phyloP scores from a whole-genome alignment of 2,888 invertebrate genomes.

The Orthosia gothica region DNA sequence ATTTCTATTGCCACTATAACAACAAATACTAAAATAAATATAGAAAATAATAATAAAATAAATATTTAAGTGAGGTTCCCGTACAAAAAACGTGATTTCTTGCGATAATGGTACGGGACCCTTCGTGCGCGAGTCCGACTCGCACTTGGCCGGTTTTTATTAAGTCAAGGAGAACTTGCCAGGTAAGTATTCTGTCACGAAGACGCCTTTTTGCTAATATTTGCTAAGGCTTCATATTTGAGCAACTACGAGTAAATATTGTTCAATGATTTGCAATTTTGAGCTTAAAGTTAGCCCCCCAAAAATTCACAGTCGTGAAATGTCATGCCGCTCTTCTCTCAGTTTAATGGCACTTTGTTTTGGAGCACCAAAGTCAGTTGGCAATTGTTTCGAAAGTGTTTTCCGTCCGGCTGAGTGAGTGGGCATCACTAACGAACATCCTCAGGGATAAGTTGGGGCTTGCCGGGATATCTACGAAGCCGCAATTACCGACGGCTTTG shows the following conservation, averaged over 20 bases:
- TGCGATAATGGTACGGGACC: too few species aligned
- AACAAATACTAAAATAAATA: too few species aligned
- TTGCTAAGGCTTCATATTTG: conserved; percentile 9
- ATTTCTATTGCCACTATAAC: too few species aligned
- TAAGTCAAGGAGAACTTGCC: conserved; percentile 10
- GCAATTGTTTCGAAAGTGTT: conserved; percentile 73
- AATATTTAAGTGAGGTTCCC: too few species aligned
- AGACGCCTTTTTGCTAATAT: conserved; percentile 17
- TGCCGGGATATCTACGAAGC: conserved; percentile 84
- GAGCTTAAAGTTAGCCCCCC: not conserved
- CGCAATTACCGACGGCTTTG: conserved; percentile 88
- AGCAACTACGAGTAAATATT: not conserved
- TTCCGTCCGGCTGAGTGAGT: conserved; percentile 62
- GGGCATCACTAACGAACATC: conserved; percentile 80
- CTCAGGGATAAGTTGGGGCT: conserved; percentile 82
- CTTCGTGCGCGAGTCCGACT: too few species aligned
- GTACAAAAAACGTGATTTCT: too few species aligned
- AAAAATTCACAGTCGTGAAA: conserved; percentile 40
- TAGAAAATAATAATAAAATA: too few species aligned
- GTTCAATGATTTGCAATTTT: conserved; percentile 13
- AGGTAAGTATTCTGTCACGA: conserved; percentile 29
- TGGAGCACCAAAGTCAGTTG: conserved; percentile 58
- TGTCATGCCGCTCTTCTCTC: conserved; percentile 27
- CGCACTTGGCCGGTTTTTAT: too few species aligned
- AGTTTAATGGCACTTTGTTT: conserved; percentile 41